Evolutionary conservation across 1,140 invertebrate species (phyloP), one percentile per base, ranked within the genome.

Genomic region (Eulimnadia texana): DNA sequence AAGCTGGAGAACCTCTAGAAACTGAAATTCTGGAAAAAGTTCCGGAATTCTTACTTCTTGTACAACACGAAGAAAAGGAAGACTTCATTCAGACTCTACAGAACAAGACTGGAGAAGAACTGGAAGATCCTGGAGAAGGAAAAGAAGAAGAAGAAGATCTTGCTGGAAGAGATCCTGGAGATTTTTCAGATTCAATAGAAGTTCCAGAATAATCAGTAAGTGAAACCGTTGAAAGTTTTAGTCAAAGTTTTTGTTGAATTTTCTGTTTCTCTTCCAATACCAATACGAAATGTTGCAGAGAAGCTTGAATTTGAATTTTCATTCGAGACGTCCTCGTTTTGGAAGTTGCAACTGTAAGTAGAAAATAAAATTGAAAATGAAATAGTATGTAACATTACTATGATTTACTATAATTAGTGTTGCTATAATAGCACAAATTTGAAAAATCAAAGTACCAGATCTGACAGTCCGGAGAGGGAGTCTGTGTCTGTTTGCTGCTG

Each of bases 141-240:
- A 20, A 33, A 42, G 54, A 6, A 3, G 60, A 61, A 61, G 25
- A 20, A 3, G 19, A 29, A 64, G 10, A 56, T 49, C 55, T n/a
- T 54, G 52, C 3, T 27, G 23, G 20, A 54, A 23, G 19, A 54
- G 52, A 54, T 25, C n/a, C n/a, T n/a, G 53, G 10, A 57, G 62
- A 53, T 69, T 68, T 24, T 69, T 67, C 28, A 66, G 33, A 53
- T 63, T 68, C 0, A 63, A 55, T 42, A n/a, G n/a, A n/a, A n/a
- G n/a, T n/a, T n/a, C n/a, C n/a, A n/a, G n/a, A n/a, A n/a, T n/a
- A n/a, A n/a, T n/a, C n/a, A n/a, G n/a, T n/a, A n/a, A n/a, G n/a
- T n/a, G n/a, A n/a, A n/a, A n/a, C n/a, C n/a, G n/a, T n/a, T n/a
- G n/a, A 60, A 47, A 22, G 33, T 42, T 20, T 23, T 13, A 50